Conservation (phyloP, 2,113 vertebrate genomes). For the Podiceps cristatus region DNA sequence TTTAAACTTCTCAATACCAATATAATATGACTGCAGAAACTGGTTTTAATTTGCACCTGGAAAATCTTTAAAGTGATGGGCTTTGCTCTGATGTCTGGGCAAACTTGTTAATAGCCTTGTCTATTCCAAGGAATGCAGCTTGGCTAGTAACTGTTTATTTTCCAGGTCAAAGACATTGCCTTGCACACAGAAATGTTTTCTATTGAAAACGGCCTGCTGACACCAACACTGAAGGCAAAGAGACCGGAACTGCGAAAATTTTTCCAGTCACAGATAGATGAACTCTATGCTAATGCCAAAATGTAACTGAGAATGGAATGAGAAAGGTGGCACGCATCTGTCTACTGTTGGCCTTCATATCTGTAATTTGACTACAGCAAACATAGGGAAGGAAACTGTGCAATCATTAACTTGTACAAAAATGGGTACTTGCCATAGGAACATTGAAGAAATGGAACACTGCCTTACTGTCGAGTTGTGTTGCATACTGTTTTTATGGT, state of each 20-base stretch:
- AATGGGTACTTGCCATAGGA: slow-evolving; percentile 77
- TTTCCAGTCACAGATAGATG: slow-evolving; percentile 89
- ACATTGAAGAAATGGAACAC: slow-evolving; percentile 73
- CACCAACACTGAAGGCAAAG: slow-evolving; percentile 95
- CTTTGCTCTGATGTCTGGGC: background rate
- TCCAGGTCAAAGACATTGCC: slow-evolving; percentile 88
- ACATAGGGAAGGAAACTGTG: slow-evolving; percentile 71
- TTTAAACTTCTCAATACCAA: background rate
- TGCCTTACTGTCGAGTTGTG: slow-evolving; percentile 78
- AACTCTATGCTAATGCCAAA: slow-evolving; percentile 91
- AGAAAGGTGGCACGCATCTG: slow-evolving; percentile 6
- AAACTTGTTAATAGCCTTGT: background rate
- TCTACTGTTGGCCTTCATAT: slow-evolving; percentile 64
- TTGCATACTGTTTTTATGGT: slow-evolving; percentile 76
- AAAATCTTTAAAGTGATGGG: background rate
- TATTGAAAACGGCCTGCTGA: slow-evolving; percentile 91
- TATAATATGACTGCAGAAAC: background rate
- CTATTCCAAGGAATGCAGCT: background rate
- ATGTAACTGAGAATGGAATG: slow-evolving; percentile 73
- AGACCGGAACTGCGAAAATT: slow-evolving; percentile 84
- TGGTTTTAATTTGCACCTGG: background rate
- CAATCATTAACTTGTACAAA: slow-evolving; percentile 63
- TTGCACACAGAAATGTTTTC: slow-evolving; percentile 89
- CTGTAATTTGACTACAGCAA: slow-evolving; percentile 68
- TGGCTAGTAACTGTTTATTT: background rate